These are phyloP conservation scores for Osmoderma eremita DNA, from an alignment of 2,888 invertebrate species.

Conservation along the genomic window DNA sequence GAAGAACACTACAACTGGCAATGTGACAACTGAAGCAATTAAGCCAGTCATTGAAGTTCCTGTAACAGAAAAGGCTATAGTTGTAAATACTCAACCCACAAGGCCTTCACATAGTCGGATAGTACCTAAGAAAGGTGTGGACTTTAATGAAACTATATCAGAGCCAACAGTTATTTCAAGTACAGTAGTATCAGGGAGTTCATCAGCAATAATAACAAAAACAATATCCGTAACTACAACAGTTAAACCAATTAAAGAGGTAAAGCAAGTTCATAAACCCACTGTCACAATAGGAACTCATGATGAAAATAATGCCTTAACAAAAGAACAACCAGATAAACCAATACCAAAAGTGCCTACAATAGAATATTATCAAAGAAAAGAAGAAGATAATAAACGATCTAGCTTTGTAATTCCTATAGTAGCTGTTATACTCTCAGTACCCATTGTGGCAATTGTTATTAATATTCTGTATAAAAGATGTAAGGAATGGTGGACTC, in stretches of 20 bases:
- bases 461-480: slow-evolving; percentile 74
- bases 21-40: slow-evolving; percentile 8
- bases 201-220: background rate
- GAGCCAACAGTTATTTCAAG: slow-evolving; percentile 10
- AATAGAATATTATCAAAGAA: slow-evolving; percentile 46
- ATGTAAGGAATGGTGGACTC: slow-evolving; percentile 86
- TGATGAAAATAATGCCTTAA: slow-evolving; percentile 52
- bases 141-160: slow-evolving; percentile 40
- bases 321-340: slow-evolving; percentile 42
- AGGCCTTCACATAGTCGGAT: slow-evolving; percentile 51
- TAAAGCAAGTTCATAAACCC: slow-evolving; percentile 65
- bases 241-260: slow-evolving; percentile 45
- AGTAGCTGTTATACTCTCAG: slow-evolving; percentile 76
- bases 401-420: slow-evolving; percentile 79
- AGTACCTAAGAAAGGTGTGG: slow-evolving; percentile 56
- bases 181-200: background rate
- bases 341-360: slow-evolving; percentile 49
- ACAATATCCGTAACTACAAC: slow-evolving; percentile 32
- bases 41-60: slow-evolving; percentile 4
- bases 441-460: slow-evolving; percentile 78
- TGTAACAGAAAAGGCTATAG: slow-evolving; percentile 28
- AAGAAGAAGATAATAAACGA: slow-evolving; percentile 50
- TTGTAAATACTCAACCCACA: slow-evolving; percentile 39
- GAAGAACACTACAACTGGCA: background rate
- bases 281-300: slow-evolving; percentile 64